Conservation (phyloP, 2,797 vertebrate genomes). For the Balearica regulorum region DNA sequence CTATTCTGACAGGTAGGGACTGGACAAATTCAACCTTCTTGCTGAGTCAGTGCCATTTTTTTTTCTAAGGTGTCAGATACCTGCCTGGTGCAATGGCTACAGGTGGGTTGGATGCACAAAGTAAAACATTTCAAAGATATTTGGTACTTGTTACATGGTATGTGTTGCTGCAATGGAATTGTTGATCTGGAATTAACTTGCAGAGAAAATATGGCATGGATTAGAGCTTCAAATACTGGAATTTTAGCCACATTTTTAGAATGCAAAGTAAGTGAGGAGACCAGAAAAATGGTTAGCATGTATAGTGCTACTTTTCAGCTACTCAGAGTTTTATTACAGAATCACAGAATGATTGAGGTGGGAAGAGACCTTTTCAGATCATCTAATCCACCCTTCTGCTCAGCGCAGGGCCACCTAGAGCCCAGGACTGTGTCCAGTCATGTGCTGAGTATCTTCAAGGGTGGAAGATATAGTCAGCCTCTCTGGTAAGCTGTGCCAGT, state of each 20-base stretch:
- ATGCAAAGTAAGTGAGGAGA: background rate
- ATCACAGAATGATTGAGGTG: no score
- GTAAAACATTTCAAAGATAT: background rate
- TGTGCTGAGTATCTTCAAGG: background rate
- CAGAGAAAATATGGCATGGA: fast-evolving
- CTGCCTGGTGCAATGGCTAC: background rate
- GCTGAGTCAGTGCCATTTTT: background rate
- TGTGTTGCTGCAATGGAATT: background rate
- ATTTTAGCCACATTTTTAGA: background rate
- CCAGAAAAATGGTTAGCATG: background rate
- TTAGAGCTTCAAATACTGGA: background rate
- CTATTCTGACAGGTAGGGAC: background rate
- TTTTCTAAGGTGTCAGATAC: background rate
- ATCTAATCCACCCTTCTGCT: background rate
- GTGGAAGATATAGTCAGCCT: background rate
- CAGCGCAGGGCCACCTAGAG: background rate
- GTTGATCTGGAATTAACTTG: background rate
- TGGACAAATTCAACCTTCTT: background rate
- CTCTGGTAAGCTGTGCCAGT: background rate
- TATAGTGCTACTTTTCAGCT: background rate
- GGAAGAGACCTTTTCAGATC: background rate
- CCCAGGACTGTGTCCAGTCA: background rate
- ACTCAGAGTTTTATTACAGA: background rate
- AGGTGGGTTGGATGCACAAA: background rate
- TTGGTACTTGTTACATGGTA: background rate